Conservation (phyloP, 2,888 invertebrate species). For the Therioaphis trifolii region DNA sequence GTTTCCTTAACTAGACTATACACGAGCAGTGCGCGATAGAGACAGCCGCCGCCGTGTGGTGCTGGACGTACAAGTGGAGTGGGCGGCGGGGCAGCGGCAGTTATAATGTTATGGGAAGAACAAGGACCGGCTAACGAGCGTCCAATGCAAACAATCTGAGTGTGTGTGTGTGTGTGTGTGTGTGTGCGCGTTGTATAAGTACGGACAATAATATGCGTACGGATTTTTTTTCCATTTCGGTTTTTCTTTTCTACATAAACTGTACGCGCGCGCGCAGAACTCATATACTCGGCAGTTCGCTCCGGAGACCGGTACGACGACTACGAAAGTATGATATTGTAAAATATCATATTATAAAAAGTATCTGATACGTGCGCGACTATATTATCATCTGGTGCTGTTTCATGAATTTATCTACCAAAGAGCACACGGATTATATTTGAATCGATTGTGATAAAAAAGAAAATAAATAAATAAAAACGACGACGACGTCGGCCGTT, state of each 20-base stretch:
- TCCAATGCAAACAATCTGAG: slow-evolving; percentile 56
- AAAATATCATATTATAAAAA: too few relatives aligned
- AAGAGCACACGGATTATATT: slow-evolving; percentile 28
- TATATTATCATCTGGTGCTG: slow-evolving; percentile 4
- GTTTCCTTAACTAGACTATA: slow-evolving; percentile 62
- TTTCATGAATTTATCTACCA: slow-evolving; percentile 20
- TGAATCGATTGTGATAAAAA: slow-evolving; percentile 54
- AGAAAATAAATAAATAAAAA: background rate
- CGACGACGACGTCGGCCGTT: slow-evolving; percentile 26
- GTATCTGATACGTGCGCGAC: background rate
- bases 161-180: background rate
- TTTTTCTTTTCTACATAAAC: slow-evolving; percentile 6
- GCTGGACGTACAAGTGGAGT: background rate
- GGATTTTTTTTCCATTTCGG: slow-evolving; percentile 32
- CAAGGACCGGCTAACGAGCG: slow-evolving; percentile 60
- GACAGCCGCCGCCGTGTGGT: slow-evolving; percentile 6
- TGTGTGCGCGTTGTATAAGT: too few relatives aligned
- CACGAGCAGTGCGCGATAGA: slow-evolving; percentile 26
- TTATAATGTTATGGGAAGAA: slow-evolving; percentile 49
- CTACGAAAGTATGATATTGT: background rate
- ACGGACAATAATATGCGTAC: slow-evolving; percentile 24
- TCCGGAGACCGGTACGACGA: background rate
- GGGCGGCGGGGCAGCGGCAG: slow-evolving; percentile 4
- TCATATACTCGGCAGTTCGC: background rate
- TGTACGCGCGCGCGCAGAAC: background rate